A percentile compares a stretch with the other conserved stretches of the same genome.
These are phyloP conservation scores for Fulica atra DNA, from an alignment of 2,113 vertebrate genomes.

Conservation along the genomic window DNA sequence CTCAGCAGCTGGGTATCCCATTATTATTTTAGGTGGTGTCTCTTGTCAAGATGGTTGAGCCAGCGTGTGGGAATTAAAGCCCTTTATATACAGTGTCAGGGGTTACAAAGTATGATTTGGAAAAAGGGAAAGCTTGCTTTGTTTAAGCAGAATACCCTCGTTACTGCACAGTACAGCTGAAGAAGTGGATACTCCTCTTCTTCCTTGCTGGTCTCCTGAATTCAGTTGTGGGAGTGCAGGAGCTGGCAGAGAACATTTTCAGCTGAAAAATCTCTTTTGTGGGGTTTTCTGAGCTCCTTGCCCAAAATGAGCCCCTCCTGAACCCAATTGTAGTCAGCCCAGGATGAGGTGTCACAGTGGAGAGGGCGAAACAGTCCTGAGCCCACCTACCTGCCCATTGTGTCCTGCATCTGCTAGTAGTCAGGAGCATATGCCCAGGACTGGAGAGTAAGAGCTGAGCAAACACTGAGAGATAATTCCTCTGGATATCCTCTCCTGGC, in stretches of 20 bases:
- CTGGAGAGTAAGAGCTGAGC: neutral
- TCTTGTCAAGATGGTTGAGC: neutral
- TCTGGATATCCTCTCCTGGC: neutral
- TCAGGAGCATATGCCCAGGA: neutral
- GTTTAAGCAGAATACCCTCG: neutral
- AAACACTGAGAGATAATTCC: neutral
- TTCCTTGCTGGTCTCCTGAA: neutral
- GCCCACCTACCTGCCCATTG: neutral
- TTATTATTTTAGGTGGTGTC: neutral
- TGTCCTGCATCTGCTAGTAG: neutral
- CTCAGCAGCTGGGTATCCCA: neutral
- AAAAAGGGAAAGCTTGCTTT: neutral
- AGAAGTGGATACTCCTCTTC: neutral
- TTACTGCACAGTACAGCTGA: neutral
- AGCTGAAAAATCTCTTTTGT: neutral
- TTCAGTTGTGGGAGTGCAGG: neutral
- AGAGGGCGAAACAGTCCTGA: neutral
- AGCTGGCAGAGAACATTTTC: neutral
- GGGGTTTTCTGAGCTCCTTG: neutral
- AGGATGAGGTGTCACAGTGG: neutral
- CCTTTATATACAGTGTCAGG: neutral
- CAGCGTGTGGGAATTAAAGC: neutral
- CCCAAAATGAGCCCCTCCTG: accelerated
- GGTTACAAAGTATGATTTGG: accelerated
- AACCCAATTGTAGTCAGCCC: neutral